phyloP scores from a whole-genome alignment of 2,888 invertebrate species.

The Lithophane leautieri region DNA sequence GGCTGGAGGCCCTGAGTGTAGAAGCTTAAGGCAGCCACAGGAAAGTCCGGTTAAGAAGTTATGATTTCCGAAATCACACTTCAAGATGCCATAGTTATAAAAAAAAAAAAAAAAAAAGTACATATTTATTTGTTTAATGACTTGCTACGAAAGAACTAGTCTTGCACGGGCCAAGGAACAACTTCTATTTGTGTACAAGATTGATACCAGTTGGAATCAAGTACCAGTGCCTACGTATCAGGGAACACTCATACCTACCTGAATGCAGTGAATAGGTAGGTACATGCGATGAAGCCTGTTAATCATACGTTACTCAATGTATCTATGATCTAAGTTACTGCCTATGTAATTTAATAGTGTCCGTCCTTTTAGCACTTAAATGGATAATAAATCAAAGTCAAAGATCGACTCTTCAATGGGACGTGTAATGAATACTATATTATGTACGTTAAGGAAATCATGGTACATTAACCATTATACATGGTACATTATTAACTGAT shows the following conservation, averaged over 20 bases:
- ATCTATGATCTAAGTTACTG: conserved; percentile 70
- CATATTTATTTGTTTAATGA: conserved; percentile 63
- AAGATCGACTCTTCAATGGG: conserved; percentile 78
- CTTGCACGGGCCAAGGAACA: conserved; percentile 57
- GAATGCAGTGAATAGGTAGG: conserved; percentile 50
- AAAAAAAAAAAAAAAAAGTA: too few species aligned
- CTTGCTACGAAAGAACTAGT: conserved; percentile 61
- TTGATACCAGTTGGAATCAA: conserved; percentile 55
- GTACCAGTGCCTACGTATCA: conserved; percentile 40
- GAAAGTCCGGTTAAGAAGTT: too few species aligned
- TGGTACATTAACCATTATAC: conserved; percentile 64
- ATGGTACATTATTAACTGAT: conserved; percentile 66
- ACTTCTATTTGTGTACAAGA: conserved; percentile 64
- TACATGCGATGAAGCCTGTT: conserved; percentile 68
- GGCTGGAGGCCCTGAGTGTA: too few species aligned
- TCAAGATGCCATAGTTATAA: too few species aligned
- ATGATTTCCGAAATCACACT: too few species aligned
- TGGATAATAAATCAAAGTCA: conserved; percentile 82
- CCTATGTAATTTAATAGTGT: conserved; percentile 73
- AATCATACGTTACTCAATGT: conserved; percentile 73
- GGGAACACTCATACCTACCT: conserved; percentile 47
- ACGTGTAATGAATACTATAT: conserved; percentile 78
- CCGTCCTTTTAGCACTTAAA: conserved; percentile 79
- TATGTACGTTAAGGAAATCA: conserved; percentile 73
- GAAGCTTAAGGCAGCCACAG: too few species aligned